phyloP scores from a whole-genome alignment of 1,140 invertebrate species.

The Vanessa atalanta region DNA sequence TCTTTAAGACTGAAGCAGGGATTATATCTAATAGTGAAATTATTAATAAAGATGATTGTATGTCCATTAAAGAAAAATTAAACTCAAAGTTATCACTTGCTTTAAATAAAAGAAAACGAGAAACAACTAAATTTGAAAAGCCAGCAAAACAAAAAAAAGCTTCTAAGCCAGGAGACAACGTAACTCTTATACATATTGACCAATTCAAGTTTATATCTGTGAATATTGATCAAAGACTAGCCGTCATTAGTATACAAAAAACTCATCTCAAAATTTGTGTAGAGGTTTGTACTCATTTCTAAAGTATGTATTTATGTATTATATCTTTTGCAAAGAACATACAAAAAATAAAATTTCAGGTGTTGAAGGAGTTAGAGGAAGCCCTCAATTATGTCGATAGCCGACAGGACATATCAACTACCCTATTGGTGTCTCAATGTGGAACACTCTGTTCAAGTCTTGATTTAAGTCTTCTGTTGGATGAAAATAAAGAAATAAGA shows the following conservation, averaged over 20 bases:
- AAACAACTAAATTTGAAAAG: constrained; percentile 63
- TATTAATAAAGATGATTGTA: constrained; percentile 71
- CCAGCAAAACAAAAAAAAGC: constrained; percentile 65
- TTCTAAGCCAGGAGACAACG: constrained; percentile 39
- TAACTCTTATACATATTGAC: constrained; percentile 35
- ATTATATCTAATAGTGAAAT: constrained; percentile 50
- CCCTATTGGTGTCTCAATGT: constrained; percentile 64
- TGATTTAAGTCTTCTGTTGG: constrained; percentile 57
- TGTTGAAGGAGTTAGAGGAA: constrained; percentile 62
- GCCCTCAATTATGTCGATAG: constrained; percentile 57
- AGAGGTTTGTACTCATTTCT: constrained; percentile 53
- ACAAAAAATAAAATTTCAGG: constrained; percentile 43
- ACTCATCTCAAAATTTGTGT: constrained; percentile 54
- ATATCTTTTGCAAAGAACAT: not conserved
- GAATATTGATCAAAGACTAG: constrained; percentile 60
- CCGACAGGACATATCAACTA: constrained; percentile 62
- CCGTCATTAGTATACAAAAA: constrained; percentile 62
- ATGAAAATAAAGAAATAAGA: constrained; percentile 55
- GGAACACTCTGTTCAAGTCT: constrained; percentile 61
- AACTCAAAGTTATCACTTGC: constrained; percentile 70
- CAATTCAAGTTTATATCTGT: constrained; percentile 61
- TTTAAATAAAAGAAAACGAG: constrained; percentile 72
- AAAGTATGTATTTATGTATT: not conserved
- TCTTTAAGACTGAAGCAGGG: constrained; percentile 53
- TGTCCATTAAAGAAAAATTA: constrained; percentile 73